Percentiles rank a stretch among this genome's conserved stretches.
Evolutionary conservation across 2,797 vertebrate species (phyloP).

Genomic region (Steatocranus sp.): DNA sequence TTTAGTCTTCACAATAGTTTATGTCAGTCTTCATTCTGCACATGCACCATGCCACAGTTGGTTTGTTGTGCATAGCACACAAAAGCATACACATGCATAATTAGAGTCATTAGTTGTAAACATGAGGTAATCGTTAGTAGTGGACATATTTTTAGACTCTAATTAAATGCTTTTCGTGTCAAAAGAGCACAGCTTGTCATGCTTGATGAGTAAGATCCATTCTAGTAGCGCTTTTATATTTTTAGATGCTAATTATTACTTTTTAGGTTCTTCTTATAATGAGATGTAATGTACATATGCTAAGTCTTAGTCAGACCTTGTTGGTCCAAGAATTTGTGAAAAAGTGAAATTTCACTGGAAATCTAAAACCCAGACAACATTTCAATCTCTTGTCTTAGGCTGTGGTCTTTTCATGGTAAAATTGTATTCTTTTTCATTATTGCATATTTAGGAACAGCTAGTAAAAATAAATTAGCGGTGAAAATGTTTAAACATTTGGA

Average conservation of each 20-base stretch:
- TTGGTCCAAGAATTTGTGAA: not conserved
- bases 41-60: not conserved
- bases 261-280: not conserved
- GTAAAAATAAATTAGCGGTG: not conserved
- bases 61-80: not conserved
- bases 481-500: not conserved
- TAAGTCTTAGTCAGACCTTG: not conserved
- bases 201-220: constrained; percentile 14
- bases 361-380: not conserved
- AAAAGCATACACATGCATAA: not conserved
- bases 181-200: constrained; percentile 43
- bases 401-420: not conserved
- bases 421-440: not conserved
- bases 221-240: not conserved
- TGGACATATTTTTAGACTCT: constrained; percentile 61
- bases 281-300: not conserved
- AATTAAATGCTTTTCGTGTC: constrained; percentile 51
- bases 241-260: not conserved
- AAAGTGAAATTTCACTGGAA: not conserved
- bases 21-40: not conserved
- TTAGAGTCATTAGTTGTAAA: constrained; percentile 36
- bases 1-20: not conserved
- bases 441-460: not conserved
- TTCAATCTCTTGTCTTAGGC: not conserved
- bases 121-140: constrained; percentile 52